Percentiles rank a stretch among this genome's conserved stretches.
phyloP scores from a whole-genome alignment of 2,888 invertebrate species.

The Acronicta aceris region DNA sequence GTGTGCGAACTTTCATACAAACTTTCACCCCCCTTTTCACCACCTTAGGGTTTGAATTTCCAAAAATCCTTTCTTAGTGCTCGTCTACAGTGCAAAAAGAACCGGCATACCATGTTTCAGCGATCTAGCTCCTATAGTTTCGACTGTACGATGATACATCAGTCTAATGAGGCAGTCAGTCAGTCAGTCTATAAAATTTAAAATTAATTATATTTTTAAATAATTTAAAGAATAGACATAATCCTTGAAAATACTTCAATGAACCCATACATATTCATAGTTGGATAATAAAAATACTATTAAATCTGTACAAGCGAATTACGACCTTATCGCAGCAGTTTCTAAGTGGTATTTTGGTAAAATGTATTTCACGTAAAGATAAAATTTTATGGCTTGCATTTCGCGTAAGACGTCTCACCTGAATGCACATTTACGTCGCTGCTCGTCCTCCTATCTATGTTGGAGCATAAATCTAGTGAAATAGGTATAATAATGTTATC shows the following conservation, averaged over 20 bases:
- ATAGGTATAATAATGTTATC: slow-evolving; percentile 28
- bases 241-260: slow-evolving; percentile 15
- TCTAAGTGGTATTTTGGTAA: slow-evolving; percentile 25
- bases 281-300: slow-evolving; percentile 40
- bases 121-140: no score
- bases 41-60: no score
- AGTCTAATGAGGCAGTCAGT: no score
- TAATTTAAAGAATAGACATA: slow-evolving; percentile 1
- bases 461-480: slow-evolving; percentile 29
- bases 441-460: slow-evolving; percentile 31
- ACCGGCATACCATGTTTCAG: no score
- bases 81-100: no score
- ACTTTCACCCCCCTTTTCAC: no score
- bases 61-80: no score
- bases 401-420: slow-evolving; percentile 32
- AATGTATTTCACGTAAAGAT: slow-evolving; percentile 23
- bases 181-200: no score
- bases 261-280: slow-evolving; percentile 33
- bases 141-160: no score
- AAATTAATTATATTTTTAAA: slow-evolving; percentile 14
- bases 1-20: no score
- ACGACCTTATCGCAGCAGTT: slow-evolving; percentile 1
- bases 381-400: slow-evolving; percentile 41
- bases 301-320: slow-evolving; percentile 26
- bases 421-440: slow-evolving; percentile 29